Base-by-base conservation (phyloP, 1,140 invertebrate genomes). In the Formica selysi region DNA sequence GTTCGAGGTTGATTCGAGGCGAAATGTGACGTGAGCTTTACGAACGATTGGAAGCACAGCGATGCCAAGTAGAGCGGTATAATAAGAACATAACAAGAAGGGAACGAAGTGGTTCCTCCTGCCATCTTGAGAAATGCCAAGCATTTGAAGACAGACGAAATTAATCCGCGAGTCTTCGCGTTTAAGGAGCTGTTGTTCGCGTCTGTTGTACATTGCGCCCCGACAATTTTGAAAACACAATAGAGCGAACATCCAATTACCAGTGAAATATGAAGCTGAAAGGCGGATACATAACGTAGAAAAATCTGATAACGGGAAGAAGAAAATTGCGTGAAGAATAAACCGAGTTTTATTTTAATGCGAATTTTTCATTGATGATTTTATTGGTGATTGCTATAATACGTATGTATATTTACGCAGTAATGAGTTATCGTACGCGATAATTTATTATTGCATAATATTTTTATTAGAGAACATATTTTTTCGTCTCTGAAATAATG, bases 11-110 rank as follows among this genome's bases (percentile, higher is more conserved):
- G 62, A 3, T 70, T 59, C 65, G 36, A 70, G 64, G 10, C 38
- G 16, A 19, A 22, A 68, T 38, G 64, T 80, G 78, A 80, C 78
- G 65, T 41, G 36, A 36, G 36, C 65, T 80, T 70, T 70, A 80
- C 78, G 22, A 38, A 70, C 36, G 78, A 59, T 80, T 70, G 64
- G 22, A 70, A 13, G 78, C 76, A 68, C n/a, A 38, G 32, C 65
- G 78, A 80, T 80, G 78, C 65, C 48, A 80, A 80, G 64, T 80
- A 57, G 78, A 80, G 78, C 48, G 78, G 64, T 80, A 80, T 80
- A 80, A 80, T 70, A 80, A 80, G 64, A 80, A 29, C 48, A 70
- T 70, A 70, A 70, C 78, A 80, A 80, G 78, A 80, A 26, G 36
- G 65, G 32, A 80, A 80, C 48, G 51, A 80, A 80, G 78, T 80